Percentiles rank a stretch among this genome's conserved stretches.
Evolutionary conservation across 2,888 invertebrate species (phyloP).

Genomic region (Zygogramma bicolorata): DNA sequence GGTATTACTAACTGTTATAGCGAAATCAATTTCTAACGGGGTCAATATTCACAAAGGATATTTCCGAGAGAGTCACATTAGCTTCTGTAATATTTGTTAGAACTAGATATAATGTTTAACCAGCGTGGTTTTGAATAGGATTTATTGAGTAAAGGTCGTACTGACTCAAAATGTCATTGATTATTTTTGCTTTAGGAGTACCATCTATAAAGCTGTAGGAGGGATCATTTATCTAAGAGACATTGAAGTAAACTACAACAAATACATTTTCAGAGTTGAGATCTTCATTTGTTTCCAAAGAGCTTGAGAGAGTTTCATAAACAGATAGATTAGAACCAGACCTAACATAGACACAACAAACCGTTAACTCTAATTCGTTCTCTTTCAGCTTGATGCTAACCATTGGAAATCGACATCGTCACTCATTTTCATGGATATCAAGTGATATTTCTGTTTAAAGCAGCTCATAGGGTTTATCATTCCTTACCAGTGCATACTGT

Average conservation of each 20-base stretch:
- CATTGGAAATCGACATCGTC: too few species aligned
- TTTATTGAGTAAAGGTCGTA: not conserved
- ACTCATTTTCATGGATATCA: too few species aligned
- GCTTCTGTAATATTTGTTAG: not conserved
- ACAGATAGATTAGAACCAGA: not conserved
- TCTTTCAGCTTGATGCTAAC: too few species aligned
- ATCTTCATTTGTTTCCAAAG: not conserved
- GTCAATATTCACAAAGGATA: not conserved
- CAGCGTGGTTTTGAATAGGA: not conserved
- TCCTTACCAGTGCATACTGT: too few species aligned
- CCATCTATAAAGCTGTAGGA: not conserved
- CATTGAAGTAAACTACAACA: not conserved
- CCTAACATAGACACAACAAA: not conserved
- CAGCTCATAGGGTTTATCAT: too few species aligned
- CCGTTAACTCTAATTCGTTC: too few species aligned
- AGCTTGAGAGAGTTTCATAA: not conserved
- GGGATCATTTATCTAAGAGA: not conserved
- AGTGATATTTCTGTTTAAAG: too few species aligned
- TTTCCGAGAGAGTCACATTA: not conserved
- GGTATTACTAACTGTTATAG: too few species aligned
- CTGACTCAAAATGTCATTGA: not conserved
- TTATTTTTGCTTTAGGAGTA: not conserved
- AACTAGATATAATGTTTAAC: not conserved
- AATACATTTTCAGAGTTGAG: not conserved
- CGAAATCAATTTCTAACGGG: not conserved